Percentiles rank a stretch among this genome's conserved stretches.
phyloP scores from a whole-genome alignment of 2,888 invertebrate species.

The Synergus japonicus region DNA sequence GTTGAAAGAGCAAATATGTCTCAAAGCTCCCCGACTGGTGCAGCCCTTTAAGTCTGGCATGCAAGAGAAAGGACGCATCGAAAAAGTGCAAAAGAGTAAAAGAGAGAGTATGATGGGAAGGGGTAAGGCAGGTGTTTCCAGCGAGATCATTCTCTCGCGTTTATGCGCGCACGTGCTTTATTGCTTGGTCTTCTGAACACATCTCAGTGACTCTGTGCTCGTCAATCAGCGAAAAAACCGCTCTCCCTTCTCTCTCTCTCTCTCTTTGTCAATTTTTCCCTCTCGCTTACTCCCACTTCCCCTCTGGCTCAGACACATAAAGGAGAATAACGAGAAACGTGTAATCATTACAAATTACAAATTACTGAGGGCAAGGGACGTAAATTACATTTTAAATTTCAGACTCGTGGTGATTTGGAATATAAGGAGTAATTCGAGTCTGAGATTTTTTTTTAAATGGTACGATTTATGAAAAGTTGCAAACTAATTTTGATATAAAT shows the following conservation, averaged over 20 bases:
- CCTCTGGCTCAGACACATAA: conserved; percentile 20
- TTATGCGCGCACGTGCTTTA: conserved; percentile 75
- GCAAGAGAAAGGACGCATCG: conserved; percentile 36
- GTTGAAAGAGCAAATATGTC: conserved; percentile 59
- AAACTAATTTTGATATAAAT: background rate
- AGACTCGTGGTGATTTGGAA: conserved; percentile 18
- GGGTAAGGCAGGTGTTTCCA: conserved; percentile 69
- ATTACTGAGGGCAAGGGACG: conserved; percentile 22
- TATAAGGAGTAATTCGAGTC: background rate
- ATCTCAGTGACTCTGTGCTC: conserved; percentile 71
- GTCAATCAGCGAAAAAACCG: conserved; percentile 73
- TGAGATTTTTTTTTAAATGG: background rate
- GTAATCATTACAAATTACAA: conserved; percentile 39
- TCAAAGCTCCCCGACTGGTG: conserved; percentile 57
- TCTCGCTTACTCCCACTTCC: conserved; percentile 14
- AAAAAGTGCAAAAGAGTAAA: conserved; percentile 44
- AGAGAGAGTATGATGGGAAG: conserved; percentile 53
- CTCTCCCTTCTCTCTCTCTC: conserved; percentile 53
- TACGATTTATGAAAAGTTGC: background rate
- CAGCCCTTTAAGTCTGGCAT: conserved; percentile 51
- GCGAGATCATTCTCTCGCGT: conserved; percentile 69
- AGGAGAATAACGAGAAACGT: conserved; percentile 23
- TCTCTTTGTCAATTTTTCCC: conserved; percentile 44
- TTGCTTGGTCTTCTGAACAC: conserved; percentile 66
- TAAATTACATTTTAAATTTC: conserved; percentile 33